A percentile compares a stretch with the other conserved stretches of the same genome.
These are phyloP conservation scores for Cylindroiulus punctatus DNA, from an alignment of 2,888 invertebrate species.

Conservation along the genomic window DNA sequence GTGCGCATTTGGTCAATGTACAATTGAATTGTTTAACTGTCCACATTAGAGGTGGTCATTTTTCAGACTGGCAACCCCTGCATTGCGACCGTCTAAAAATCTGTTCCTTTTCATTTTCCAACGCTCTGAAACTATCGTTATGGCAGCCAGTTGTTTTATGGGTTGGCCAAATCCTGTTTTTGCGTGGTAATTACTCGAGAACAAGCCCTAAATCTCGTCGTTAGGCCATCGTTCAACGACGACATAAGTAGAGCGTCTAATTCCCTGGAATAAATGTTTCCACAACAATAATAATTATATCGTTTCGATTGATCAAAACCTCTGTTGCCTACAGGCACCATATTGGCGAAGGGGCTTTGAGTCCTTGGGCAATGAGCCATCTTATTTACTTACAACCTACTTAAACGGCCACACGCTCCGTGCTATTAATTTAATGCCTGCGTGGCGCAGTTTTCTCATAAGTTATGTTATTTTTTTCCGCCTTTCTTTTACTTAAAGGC, in stretches of 20 bases:
- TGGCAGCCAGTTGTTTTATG: no score
- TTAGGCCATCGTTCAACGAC: neutral
- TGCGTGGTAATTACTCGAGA: conserved; percentile 3
- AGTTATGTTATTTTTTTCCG: neutral
- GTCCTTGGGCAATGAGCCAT: conserved; percentile 11
- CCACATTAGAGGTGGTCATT: no score
- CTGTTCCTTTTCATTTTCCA: no score
- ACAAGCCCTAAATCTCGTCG: neutral
- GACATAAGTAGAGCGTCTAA: neutral
- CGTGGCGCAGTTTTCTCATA: conserved; percentile 9
- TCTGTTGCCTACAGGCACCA: neutral
- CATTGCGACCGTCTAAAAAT: no score
- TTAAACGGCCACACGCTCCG: conserved; percentile 6
- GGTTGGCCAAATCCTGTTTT: neutral
- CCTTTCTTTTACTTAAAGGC: neutral
- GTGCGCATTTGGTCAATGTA: no score
- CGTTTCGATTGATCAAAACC: neutral
- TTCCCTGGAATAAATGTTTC: conserved; percentile 18
- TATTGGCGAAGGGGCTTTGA: neutral
- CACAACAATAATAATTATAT: neutral
- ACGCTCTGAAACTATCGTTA: no score
- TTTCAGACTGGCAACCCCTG: no score
- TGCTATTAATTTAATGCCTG: conserved; percentile 18
- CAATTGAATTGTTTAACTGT: no score
- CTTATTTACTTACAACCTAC: conserved; percentile 11